Evolutionary conservation across 2,888 invertebrate species (phyloP), one percentile per base, ranked within the genome.

Genomic region (Cheilosia soror): DNA sequence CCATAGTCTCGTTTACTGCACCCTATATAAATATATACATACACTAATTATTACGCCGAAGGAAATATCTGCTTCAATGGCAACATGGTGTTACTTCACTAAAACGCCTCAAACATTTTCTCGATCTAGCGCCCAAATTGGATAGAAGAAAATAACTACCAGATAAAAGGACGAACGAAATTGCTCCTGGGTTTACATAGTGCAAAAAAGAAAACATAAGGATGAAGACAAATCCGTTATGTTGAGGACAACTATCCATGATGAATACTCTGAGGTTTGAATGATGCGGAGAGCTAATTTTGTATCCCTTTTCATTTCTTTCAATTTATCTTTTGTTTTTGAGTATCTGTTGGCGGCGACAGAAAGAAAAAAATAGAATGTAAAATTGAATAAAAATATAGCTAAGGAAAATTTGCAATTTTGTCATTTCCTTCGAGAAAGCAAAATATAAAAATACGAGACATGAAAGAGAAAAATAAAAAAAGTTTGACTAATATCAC

Each of bases 361-460:
- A 71, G 25, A 40, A 49, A 13, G 29, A 51, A 53, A 25, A 25
- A 33, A 68, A 77, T 20, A 37, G 25, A 15, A 76, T 42, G 57
- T 63, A 33, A 76, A 77, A 77, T 82, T 77, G 55, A 82, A 65
- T 82, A 60, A 68, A 44, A 29, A 76, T 40, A 71, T 53, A 65
- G 25, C 9, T 20, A 58, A 47, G 11, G 37, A 60, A 69, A 68
- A 47, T 42, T 6, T 31, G 25, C 44, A 71, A 58, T 47, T 47
- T 53, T 40, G 33, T 66, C 65, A 29, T 5, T 29, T 29, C 2
- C 29, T 5, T 29, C 25, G 25, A 44, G 42, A 20, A 68, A 33
- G 57, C 9, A 44, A 71, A 49, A 57, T 47, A 57, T 11, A 20
- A 37, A 44, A 20, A 20, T 20, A 20, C 15, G 33, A 44, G 60